Evolutionary conservation across 35 echinoderm and acorn worm species (phyloP).

Genomic region (Lytechinus pictus): DNA sequence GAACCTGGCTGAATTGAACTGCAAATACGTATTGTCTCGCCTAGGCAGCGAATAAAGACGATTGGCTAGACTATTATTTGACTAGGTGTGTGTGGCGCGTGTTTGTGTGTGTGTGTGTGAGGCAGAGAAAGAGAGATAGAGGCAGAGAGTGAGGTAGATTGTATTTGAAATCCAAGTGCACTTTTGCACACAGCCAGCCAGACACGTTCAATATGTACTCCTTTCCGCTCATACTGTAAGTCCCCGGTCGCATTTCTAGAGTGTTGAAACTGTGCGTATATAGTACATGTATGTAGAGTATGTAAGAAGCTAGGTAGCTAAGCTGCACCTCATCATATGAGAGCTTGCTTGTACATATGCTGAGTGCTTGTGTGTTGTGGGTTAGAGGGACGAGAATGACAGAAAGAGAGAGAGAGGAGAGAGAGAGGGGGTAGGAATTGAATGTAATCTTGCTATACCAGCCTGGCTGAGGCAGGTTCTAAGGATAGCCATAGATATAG

Average conservation of each 20-base stretch:
- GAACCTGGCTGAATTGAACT: not conserved
- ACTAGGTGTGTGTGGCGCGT: not conserved
- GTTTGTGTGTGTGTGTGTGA: not conserved
- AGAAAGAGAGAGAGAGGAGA: not conserved
- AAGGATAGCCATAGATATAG: not conserved
- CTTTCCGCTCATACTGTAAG: not conserved
- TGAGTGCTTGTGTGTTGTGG: not conserved
- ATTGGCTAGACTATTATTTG: constrained; percentile 19
- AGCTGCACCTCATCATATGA: not conserved
- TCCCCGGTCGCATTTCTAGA: not conserved
- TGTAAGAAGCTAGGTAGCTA: not conserved
- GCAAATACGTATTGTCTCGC: not conserved
- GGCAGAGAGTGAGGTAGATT: no score
- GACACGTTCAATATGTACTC: not conserved
- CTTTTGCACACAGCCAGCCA: not conserved
- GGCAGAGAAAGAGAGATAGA: not conserved
- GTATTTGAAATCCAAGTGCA: not conserved
- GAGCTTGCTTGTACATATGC: not conserved
- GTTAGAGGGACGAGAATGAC: not conserved
- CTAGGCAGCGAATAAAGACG: not conserved
- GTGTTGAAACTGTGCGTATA: not conserved
- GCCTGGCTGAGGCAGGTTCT: not conserved
- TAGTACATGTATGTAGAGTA: not conserved
- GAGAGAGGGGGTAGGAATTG: not conserved
- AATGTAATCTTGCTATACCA: not conserved